Conservation (phyloP, 2,888 invertebrate species). For the Mimumesa dahlbomi region DNA sequence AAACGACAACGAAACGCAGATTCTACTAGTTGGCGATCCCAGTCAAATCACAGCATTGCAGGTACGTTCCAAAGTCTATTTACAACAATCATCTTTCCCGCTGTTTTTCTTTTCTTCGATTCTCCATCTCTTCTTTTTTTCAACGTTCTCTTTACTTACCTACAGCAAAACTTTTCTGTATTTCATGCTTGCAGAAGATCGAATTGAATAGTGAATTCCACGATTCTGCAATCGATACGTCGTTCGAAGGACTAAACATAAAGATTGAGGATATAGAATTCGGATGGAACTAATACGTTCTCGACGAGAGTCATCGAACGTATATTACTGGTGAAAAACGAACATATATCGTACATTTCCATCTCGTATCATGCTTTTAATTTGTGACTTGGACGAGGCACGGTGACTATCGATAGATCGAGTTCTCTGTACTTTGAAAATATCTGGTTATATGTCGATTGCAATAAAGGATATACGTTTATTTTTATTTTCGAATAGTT, state of each 20-base stretch:
- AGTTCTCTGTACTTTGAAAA: too few species aligned
- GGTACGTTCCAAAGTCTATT: constrained; percentile 44
- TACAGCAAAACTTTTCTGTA: too few species aligned
- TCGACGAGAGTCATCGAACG: too few species aligned
- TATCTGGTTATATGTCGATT: too few species aligned
- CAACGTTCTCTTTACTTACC: background rate
- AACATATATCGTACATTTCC: too few species aligned
- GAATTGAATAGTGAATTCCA: constrained; percentile 72
- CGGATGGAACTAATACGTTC: constrained; percentile 67
- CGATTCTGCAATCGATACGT: constrained; percentile 70
- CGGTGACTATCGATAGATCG: too few species aligned
- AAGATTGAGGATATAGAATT: constrained; percentile 76
- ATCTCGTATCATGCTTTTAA: too few species aligned
- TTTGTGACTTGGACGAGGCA: too few species aligned
- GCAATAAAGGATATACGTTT: too few species aligned
- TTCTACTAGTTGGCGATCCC: constrained; percentile 73
- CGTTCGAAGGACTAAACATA: constrained; percentile 74
- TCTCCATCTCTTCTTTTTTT: background rate
- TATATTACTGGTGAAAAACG: too few species aligned
- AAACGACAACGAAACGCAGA: constrained; percentile 74
- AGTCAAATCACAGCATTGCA: constrained; percentile 75
- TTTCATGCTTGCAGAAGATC: constrained; percentile 70
- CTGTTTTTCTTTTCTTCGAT: background rate
- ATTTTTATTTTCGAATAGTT: too few species aligned
- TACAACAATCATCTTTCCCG: background rate